These are phyloP conservation scores for Champsocephalus gunnari DNA, from an alignment of 2,797 vertebrate species.

Conservation along the genomic window DNA sequence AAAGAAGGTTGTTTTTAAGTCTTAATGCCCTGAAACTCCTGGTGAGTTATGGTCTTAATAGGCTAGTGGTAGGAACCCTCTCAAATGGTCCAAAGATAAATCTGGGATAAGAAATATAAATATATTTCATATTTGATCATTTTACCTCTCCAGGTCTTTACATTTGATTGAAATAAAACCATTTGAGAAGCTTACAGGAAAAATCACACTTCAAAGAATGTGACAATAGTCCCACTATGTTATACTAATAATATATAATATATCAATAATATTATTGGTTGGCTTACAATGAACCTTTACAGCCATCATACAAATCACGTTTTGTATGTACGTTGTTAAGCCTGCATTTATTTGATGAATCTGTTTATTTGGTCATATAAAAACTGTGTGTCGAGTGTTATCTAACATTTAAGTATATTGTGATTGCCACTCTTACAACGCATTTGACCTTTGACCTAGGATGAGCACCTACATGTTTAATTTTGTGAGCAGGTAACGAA, in stretches of 20 bases:
- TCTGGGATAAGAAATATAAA: background rate
- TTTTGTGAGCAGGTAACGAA: background rate
- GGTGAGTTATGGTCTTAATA: background rate
- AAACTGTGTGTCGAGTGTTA: too few relatives aligned
- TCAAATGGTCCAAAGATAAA: background rate
- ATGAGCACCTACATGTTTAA: background rate
- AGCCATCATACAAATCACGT: background rate
- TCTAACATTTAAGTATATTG: background rate
- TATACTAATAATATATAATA: too few relatives aligned
- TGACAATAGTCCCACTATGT: background rate
- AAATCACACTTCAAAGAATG: background rate
- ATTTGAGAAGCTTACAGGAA: background rate
- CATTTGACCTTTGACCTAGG: slow-evolving; percentile 13
- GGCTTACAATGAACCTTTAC: background rate
- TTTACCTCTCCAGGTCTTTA: background rate
- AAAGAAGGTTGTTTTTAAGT: background rate
- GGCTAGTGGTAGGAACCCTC: background rate
- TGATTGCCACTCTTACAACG: background rate
- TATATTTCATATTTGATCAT: background rate
- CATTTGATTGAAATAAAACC: background rate
- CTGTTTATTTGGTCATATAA: background rate
- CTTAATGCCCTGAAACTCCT: background rate
- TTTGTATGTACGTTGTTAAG: background rate
- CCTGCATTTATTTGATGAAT: background rate
- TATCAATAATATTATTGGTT: background rate